Base-by-base conservation (phyloP, 2,888 invertebrate genomes). In the Candidula unifasciata region DNA sequence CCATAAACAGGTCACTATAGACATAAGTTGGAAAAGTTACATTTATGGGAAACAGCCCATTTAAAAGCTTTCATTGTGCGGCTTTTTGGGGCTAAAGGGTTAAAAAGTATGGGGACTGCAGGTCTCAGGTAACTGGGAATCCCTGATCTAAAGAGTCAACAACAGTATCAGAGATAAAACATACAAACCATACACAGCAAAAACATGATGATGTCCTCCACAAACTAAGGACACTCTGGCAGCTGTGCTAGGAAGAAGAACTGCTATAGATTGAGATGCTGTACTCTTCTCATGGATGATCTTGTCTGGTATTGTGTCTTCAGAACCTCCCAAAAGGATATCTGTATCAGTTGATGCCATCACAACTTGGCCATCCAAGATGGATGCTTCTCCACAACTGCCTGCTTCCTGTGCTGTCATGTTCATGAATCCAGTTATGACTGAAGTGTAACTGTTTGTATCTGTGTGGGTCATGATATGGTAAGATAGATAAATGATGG, bases 161-260 rank as follows among this genome's bases (percentile, higher is more conserved):
- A 44, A 44, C 44, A 44, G 44, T 44, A 44, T 44, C 6, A 44
- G 13, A 44, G 44, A 44, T 13, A 30, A 68, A 10, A 68, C 21
- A 68, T 74, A 74, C 74, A 54, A 30, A 77, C 77, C 77, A 77
- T 60, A 77, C 77, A 77, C 77, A 21, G 35, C 30, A 44, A 77
- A 77, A 60, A 77, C 60, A 30, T 77, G n/a, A 35, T 35, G 37
- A 60, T 77, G 77, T 3, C 77, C 77, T 77, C 77, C 77, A 60
- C 60, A 18, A 60, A 77, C 60, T 16, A 60, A 35, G 35, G 57
- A 33, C 35, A 77, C 33, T 60, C 30, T 60, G 35, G 60, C 5
- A 60, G 60, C 13, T 35, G 30, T 3, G 30, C 33, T 57, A n/a
- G 52, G 77, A 33, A 60, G 35, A 60, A 21, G 24, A 60, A 77